A percentile compares a stretch with the other conserved stretches of the same genome.
phyloP scores from a whole-genome alignment of 2,113 vertebrate species.

The Nanorana parkeri region DNA sequence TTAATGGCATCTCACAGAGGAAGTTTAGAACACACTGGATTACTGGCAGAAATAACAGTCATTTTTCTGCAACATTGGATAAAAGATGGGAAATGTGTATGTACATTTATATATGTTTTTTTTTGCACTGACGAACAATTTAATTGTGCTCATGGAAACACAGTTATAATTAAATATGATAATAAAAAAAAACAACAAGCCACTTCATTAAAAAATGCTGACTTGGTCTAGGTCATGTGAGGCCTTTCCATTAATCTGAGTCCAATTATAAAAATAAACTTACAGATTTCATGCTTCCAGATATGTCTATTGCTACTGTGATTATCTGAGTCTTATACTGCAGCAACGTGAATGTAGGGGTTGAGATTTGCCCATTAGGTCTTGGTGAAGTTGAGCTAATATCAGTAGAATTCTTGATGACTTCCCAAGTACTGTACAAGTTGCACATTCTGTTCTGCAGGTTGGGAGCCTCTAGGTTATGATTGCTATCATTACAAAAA shows the following conservation, averaged over 20 bases:
- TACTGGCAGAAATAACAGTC: too few species aligned
- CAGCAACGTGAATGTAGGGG: conserved; percentile 64
- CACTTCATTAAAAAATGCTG: too few species aligned
- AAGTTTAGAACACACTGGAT: too few species aligned
- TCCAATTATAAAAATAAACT: background rate
- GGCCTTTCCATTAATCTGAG: background rate
- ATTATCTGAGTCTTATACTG: conserved; percentile 61
- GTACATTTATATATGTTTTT: too few species aligned
- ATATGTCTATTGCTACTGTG: conserved; percentile 73
- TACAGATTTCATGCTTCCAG: conserved; percentile 70
- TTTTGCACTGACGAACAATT: too few species aligned
- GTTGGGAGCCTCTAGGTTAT: conserved; percentile 73
- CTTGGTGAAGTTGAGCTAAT: conserved; percentile 55
- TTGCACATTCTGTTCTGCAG: conserved; percentile 74
- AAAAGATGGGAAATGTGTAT: too few species aligned
- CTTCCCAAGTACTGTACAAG: conserved; percentile 66
- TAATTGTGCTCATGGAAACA: too few species aligned
- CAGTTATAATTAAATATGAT: too few species aligned
- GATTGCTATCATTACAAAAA: conserved; percentile 70
- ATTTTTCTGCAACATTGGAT: too few species aligned
- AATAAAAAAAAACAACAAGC: too few species aligned
- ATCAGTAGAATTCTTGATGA: conserved; percentile 71
- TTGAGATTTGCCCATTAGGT: background rate
- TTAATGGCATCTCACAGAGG: too few species aligned
- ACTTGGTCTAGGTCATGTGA: too few species aligned